Evolutionary conservation across 2,888 invertebrate species (phyloP).

Genomic region (Drosophila peninsularis): DNA sequence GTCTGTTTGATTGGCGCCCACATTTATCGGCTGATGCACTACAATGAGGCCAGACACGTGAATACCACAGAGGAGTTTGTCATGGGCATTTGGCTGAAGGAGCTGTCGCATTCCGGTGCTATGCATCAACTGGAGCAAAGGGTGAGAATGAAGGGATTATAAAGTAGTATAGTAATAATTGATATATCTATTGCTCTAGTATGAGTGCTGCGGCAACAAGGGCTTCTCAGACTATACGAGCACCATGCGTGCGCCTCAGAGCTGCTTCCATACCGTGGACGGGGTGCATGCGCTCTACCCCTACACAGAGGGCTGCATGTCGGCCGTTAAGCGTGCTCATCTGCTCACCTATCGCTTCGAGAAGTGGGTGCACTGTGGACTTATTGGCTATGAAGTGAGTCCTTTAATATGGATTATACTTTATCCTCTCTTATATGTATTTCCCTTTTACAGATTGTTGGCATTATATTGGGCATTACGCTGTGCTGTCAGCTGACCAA

Average conservation of each 20-base stretch:
- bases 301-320: conserved; percentile 72
- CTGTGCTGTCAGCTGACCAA: conserved; percentile 76
- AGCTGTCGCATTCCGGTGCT: conserved; percentile 64
- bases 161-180: background rate
- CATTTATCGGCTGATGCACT: conserved; percentile 71
- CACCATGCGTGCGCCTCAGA: conserved; percentile 60
- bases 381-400: conserved; percentile 76
- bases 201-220: conserved; percentile 76
- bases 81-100: conserved; percentile 72
- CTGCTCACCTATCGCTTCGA: conserved; percentile 69
- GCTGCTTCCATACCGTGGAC: conserved; percentile 67
- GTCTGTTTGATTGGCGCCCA: conserved; percentile 63
- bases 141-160: conserved; percentile 45
- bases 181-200: conserved; percentile 42
- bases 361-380: conserved; percentile 66
- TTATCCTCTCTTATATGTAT: background rate
- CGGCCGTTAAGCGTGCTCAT: conserved; percentile 62
- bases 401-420: no score
- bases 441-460: conserved; percentile 58
- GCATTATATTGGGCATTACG: conserved; percentile 67
- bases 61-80: conserved; percentile 65
- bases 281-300: conserved; percentile 58
- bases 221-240: conserved; percentile 69
- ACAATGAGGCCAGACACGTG: conserved; percentile 67
- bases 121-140: conserved; percentile 70